Base-by-base conservation (phyloP, 2,113 vertebrate genomes). In the Tor tambroides region DNA sequence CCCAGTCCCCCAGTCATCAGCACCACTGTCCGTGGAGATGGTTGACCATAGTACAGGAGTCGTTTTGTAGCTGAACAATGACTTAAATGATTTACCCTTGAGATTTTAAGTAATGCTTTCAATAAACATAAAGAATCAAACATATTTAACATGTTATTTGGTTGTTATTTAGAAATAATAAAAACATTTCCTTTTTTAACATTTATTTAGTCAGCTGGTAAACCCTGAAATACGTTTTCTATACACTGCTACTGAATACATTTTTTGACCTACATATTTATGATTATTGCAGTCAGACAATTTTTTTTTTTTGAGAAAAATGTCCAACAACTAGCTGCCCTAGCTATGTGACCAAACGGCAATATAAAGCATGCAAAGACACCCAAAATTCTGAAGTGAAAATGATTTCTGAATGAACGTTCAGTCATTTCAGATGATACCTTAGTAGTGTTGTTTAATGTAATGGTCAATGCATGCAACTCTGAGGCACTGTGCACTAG, bases 11-110 rank as follows among this genome's bases (percentile, higher is more conserved):
- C 9, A 21, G n/a, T 46, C 49, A 21, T 5, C 17, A 6, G 61
- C 63, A 54, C 69, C 21, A 38, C 63, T 6, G 1, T 23, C 35
- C 51, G 82, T 32, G 94, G 93, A 88, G 95, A 94, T 88, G 89
- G 0, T 2, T 0, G 51, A 2, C 93, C 26, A 3, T 76, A 84
- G 91, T 59, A 35, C 74, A 46, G 1, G 1, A 30, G 71, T 75
- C 28, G 1, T 26, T 43, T 75, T 72, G 35, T 2, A 19, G 6
- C 28, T 3, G 49, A 51, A 30, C 26, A 69, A 32, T 69, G 2
- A 3, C 28, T 2, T 46, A 30, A 67, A 67, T 30, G 26, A 63
- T 63, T n/a, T 67, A 17, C 35, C 21, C 43, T 46, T 49, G 72
- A 43, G 3, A 75, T 43, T 49, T 28, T 2, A 32, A 49, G 12